Evolutionary conservation across 2,113 vertebrate genomes (phyloP).

Genomic region (Psophia crepitans): DNA sequence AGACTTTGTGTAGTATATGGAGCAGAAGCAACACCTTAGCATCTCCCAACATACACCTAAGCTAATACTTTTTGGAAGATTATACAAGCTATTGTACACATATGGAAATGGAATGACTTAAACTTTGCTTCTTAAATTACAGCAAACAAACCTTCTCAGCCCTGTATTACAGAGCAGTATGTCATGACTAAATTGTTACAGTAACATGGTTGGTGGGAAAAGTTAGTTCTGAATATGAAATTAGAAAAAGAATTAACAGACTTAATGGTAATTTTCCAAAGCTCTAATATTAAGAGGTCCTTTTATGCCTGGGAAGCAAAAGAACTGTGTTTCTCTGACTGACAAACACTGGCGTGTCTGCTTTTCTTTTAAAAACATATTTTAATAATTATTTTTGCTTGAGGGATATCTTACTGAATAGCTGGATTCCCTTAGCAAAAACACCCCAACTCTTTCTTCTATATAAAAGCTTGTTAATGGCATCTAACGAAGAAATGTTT

Average conservation of each 20-base stretch:
- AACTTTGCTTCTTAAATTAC: not conserved
- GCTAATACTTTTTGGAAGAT: not conserved
- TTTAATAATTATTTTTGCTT: not conserved
- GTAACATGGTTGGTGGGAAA: not conserved
- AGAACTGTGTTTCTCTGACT: not conserved
- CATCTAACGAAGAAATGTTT: not conserved
- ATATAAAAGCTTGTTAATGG: not conserved
- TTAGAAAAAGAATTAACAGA: not conserved
- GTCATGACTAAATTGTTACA: not conserved
- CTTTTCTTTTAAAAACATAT: not conserved
- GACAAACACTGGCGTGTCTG: not conserved
- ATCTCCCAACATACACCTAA: not conserved
- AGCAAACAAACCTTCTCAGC: not conserved
- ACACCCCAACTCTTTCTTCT: not conserved
- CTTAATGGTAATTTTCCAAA: not conserved
- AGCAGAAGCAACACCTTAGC: not conserved
- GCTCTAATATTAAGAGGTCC: not conserved
- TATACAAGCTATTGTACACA: rapidly evolving
- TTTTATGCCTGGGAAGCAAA: not conserved
- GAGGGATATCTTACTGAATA: not conserved
- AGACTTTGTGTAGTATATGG: not conserved
- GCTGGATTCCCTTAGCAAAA: not conserved
- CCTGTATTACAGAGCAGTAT: not conserved
- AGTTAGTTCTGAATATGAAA: not conserved
- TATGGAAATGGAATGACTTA: not conserved